Percentiles rank a stretch among this genome's conserved stretches.
phyloP scores from a whole-genome alignment of 2,113 vertebrate species.

The Accipiter virgatus region DNA sequence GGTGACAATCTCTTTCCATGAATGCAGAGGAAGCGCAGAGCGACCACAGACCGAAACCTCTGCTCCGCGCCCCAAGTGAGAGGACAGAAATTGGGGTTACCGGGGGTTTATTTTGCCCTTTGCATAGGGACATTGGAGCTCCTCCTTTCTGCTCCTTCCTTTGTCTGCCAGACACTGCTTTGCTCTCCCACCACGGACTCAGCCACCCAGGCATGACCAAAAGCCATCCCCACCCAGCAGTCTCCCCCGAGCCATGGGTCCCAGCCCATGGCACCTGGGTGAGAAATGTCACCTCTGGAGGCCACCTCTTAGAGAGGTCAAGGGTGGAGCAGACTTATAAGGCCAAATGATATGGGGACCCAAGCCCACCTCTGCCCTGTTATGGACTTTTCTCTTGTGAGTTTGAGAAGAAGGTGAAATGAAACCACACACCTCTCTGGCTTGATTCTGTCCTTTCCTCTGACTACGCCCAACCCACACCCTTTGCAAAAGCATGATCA shows the following conservation, averaged over 20 bases:
- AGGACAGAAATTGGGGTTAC: background rate
- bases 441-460: background rate
- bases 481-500: conserved; percentile 26
- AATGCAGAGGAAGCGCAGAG: rapidly evolving
- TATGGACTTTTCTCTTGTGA: background rate
- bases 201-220: rapidly evolving
- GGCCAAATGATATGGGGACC: background rate
- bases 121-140: rapidly evolving
- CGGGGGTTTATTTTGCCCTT: background rate
- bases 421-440: background rate
- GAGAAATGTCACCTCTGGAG: background rate
- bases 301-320: background rate
- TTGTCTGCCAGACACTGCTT: background rate
- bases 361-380: background rate
- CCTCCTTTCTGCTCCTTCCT: background rate
- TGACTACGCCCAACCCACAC: conserved; percentile 40
- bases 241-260: background rate
- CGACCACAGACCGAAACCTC: background rate
- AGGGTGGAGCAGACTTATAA: background rate
- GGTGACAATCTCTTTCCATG: background rate
- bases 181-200: background rate
- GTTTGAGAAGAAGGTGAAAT: background rate
- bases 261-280: rapidly evolving
- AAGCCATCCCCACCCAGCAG: background rate
- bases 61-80: rapidly evolving